These are phyloP conservation scores for Trachurus trachurus DNA, from an alignment of 2,797 vertebrate genomes.

Conservation along the genomic window DNA sequence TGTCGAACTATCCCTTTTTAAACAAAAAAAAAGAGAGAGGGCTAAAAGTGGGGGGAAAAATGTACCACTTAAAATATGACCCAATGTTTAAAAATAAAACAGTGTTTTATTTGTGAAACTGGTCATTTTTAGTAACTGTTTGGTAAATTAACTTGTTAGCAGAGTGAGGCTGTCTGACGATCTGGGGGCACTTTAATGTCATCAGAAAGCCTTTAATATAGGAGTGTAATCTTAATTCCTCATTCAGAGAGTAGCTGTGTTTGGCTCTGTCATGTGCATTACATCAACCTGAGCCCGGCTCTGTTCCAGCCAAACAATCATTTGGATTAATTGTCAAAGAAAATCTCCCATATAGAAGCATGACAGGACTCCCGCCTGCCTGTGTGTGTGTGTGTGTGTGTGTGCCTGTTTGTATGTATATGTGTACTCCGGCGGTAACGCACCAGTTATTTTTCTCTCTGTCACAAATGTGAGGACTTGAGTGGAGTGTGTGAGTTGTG, in stretches of 20 bases:
- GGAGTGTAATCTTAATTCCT: slow-evolving; percentile 23
- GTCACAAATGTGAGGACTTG: slow-evolving; percentile 76
- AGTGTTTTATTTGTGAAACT: not conserved
- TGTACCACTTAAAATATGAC: not conserved
- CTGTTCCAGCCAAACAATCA: slow-evolving; percentile 67
- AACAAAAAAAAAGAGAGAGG: slow-evolving; percentile 7
- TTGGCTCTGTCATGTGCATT: slow-evolving; percentile 60
- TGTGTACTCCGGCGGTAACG: slow-evolving; percentile 26
- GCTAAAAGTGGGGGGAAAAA: not conserved
- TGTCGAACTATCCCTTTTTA: too few species aligned
- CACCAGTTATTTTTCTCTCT: slow-evolving; percentile 73
- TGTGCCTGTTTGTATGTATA: slow-evolving; percentile 20
- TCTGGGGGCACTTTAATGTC: slow-evolving; percentile 22
- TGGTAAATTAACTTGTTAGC: slow-evolving; percentile 1
- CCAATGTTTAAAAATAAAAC: slow-evolving; percentile 6
- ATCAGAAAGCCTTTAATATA: slow-evolving; percentile 25
- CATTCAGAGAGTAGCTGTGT: slow-evolving; percentile 41
- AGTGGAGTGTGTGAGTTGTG: slow-evolving; percentile 80
- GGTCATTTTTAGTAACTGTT: slow-evolving; percentile 28
- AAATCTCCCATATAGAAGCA: slow-evolving; percentile 47
- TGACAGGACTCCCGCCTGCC: slow-evolving; percentile 42
- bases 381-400: slow-evolving; percentile 9
- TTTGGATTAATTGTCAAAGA: slow-evolving; percentile 67
- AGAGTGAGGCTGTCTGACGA: slow-evolving; percentile 28
- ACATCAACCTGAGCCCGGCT: slow-evolving; percentile 67